Conservation (phyloP, 2,888 invertebrate species). For the Pachydiplax longipennis region DNA sequence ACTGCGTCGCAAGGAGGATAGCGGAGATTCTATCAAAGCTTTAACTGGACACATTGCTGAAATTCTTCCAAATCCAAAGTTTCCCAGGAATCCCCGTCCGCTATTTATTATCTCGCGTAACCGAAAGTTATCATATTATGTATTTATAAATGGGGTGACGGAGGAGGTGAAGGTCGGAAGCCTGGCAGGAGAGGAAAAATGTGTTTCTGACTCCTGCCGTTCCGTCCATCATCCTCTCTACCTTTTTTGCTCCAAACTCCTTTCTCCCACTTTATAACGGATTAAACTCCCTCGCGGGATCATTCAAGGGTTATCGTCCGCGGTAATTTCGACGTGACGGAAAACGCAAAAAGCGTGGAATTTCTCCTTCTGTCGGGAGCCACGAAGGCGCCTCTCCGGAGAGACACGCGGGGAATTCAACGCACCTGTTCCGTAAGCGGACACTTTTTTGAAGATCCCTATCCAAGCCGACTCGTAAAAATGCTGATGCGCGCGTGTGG, state of each 20-base stretch:
- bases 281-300: background rate
- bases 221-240: background rate
- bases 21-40: too few species aligned
- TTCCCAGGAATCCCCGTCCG: background rate
- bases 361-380: background rate
- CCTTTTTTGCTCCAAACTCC: background rate
- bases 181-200: background rate
- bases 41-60: too few species aligned
- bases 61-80: too few species aligned
- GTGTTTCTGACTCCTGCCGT: background rate
- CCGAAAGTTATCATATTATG: background rate
- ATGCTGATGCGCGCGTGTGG: conserved; percentile 13
- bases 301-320: background rate
- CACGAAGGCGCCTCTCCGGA: conserved; percentile 32
- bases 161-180: background rate
- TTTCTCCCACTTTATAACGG: background rate
- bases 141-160: background rate
- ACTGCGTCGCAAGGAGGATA: too few species aligned
- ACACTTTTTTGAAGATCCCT: conserved; percentile 39
- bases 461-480: conserved; percentile 39
- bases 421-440: conserved; percentile 42
- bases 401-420: conserved; percentile 27
- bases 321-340: background rate
- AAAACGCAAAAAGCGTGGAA: conserved; percentile 16
- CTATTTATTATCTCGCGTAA: background rate